Conservation (phyloP, 2,888 invertebrate genomes). For the Nemotelus pantherinus region DNA sequence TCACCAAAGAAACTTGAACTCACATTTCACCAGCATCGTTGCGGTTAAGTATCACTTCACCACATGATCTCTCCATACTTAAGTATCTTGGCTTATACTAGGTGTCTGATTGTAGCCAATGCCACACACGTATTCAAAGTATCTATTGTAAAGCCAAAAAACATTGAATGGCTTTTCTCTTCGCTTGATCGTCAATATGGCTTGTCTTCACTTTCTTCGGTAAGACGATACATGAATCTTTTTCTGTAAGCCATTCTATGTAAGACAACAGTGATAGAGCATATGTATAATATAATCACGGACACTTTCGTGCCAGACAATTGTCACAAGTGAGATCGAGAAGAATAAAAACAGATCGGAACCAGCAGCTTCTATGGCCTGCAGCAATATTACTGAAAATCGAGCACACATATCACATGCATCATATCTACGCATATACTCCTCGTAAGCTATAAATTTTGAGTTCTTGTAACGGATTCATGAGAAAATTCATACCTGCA, state of each 20-base stretch:
- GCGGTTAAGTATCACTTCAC: slow-evolving; percentile 17
- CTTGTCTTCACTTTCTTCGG: slow-evolving; percentile 35
- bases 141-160: background rate
- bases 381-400: background rate
- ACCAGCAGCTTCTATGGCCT: too few species aligned
- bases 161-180: slow-evolving; percentile 9
- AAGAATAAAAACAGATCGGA: background rate
- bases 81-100: background rate
- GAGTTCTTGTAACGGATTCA: slow-evolving; percentile 7
- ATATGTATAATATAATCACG: background rate
- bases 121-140: background rate
- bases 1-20: background rate
- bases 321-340: background rate
- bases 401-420: background rate
- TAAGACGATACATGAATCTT: slow-evolving; percentile 7
- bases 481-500: slow-evolving; percentile 31
- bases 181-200: background rate
- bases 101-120: slow-evolving; percentile 22
- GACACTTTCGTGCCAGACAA: slow-evolving; percentile 6
- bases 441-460: background rate
- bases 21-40: background rate
- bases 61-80: background rate
- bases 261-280: background rate
- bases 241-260: background rate
- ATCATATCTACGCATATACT: background rate